phyloP scores from a whole-genome alignment of 2,888 invertebrate genomes.

The Coronaproctus castanopsis region DNA sequence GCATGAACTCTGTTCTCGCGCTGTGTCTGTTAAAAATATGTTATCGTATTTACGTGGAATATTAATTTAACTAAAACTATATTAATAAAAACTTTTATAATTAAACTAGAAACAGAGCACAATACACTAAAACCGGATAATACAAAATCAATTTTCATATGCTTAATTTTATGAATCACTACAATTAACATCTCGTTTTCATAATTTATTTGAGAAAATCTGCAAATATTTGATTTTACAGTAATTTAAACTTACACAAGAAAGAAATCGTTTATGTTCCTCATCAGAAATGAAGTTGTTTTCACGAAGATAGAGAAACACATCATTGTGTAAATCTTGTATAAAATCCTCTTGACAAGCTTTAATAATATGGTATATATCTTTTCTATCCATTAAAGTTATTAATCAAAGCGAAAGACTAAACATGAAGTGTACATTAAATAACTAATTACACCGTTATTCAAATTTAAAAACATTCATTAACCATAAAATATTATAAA shows the following conservation, averaged over 20 bases:
- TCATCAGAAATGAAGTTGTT: constrained; percentile 8
- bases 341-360: constrained; percentile 8
- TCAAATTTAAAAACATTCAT: too few relatives aligned
- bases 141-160: too few relatives aligned
- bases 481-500: too few relatives aligned
- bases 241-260: constrained; percentile 9
- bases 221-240: background rate
- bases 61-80: background rate
- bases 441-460: too few relatives aligned
- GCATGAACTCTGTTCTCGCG: constrained; percentile 10
- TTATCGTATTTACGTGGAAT: background rate
- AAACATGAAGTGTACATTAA: too few relatives aligned
- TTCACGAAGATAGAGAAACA: constrained; percentile 8
- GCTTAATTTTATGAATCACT: too few relatives aligned
- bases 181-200: too few relatives aligned
- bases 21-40: constrained; percentile 8
- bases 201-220: too few relatives aligned
- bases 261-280: constrained; percentile 13
- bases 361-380: constrained; percentile 6
- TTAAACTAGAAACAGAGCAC: too few relatives aligned
- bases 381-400: constrained; percentile 1
- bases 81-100: background rate
- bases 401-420: too few relatives aligned
- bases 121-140: too few relatives aligned
- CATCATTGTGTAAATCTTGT: constrained; percentile 16